Percentiles rank a stretch among this genome's conserved stretches.
These are phyloP conservation scores for Tiliacea aurago DNA, from an alignment of 2,888 invertebrate genomes.

Conservation along the genomic window DNA sequence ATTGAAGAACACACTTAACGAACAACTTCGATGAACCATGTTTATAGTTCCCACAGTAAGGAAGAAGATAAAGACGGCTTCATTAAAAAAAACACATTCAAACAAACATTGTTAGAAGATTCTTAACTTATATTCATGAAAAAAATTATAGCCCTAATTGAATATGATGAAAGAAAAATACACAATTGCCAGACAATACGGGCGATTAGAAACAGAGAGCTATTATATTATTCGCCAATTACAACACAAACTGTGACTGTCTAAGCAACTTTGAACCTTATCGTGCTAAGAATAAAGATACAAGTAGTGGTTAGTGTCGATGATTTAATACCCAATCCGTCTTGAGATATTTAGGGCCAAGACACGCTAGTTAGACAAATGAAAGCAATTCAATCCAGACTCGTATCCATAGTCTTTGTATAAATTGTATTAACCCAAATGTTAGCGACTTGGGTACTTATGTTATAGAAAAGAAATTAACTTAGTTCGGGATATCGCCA, in stretches of 20 bases:
- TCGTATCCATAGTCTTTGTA: constrained; percentile 12
- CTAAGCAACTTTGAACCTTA: constrained; percentile 12
- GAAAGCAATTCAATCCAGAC: constrained; percentile 40
- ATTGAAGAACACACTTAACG: background rate
- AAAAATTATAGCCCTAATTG: background rate
- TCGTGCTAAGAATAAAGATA: background rate
- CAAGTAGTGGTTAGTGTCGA: background rate
- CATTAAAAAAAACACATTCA: background rate
- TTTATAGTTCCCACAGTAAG: background rate
- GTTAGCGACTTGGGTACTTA: background rate
- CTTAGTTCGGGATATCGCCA: background rate
- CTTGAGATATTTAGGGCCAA: constrained; percentile 16
- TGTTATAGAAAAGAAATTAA: background rate
- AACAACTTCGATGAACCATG: background rate
- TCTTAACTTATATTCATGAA: background rate
- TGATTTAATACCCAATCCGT: constrained; percentile 20
- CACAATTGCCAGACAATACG: constrained; percentile 3
- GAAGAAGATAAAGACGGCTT: background rate
- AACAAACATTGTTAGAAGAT: background rate
- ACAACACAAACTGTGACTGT: background rate
- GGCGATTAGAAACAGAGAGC: constrained; percentile 17
- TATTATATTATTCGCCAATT: constrained; percentile 24
- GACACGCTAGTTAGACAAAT: constrained; percentile 27
- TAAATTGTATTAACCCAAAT: background rate
- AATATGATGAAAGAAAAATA: background rate